Evolutionary conservation across 2,113 vertebrate genomes (phyloP).

Genomic region (Scomber japonicus): DNA sequence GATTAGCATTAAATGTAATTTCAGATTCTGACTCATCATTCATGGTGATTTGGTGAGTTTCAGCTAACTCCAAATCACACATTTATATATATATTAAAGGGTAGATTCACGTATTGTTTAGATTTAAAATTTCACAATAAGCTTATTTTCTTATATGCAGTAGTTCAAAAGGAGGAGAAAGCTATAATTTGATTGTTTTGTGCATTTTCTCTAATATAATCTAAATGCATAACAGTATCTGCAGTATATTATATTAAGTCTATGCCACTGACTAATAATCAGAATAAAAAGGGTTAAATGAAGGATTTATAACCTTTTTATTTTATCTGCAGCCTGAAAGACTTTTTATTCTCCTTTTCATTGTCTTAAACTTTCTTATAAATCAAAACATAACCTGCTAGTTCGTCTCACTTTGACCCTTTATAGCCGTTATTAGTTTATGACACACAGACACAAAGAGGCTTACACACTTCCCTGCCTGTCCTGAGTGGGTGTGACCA

Average conservation of each 20-base stretch:
- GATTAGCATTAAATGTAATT: neutral
- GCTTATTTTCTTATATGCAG: neutral
- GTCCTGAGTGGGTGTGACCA: constrained; percentile 43
- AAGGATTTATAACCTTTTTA: neutral
- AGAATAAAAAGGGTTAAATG: too few species aligned
- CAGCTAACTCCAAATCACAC: neutral
- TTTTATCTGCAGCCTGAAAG: neutral
- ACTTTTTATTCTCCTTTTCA: too few species aligned
- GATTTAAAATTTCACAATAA: neutral
- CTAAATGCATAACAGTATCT: too few species aligned
- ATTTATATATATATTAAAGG: neutral
- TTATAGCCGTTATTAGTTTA: constrained; percentile 38
- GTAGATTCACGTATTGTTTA: neutral
- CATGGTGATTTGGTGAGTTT: too few species aligned
- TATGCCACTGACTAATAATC: too few species aligned
- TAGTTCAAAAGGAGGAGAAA: neutral
- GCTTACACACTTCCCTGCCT: constrained; percentile 30
- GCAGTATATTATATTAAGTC: too few species aligned
- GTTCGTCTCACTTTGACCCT: constrained; percentile 9
- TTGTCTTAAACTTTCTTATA: neutral
- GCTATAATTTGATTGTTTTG: too few species aligned
- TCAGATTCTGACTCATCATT: too few species aligned
- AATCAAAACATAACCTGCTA: neutral
- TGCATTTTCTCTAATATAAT: too few species aligned
- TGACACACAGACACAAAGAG: constrained; percentile 59